These are phyloP conservation scores for Hippocampus comes DNA, from an alignment of 2,113 vertebrate genomes.

Conservation along the genomic window DNA sequence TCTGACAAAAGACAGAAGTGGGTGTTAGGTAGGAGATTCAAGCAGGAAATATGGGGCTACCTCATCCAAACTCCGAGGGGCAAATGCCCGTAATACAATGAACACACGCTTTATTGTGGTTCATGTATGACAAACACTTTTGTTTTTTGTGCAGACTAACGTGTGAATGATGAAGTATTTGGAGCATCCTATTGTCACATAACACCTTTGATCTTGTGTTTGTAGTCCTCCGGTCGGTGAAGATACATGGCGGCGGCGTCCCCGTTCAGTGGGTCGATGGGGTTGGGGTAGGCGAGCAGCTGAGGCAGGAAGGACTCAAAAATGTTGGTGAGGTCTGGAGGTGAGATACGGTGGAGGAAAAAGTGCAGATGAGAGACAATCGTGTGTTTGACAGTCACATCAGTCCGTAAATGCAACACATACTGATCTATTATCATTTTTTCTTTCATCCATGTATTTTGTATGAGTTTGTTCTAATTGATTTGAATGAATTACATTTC, in stretches of 20 bases:
- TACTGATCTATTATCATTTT: no score
- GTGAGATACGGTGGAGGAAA: conserved; percentile 5
- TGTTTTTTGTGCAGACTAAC: not conserved
- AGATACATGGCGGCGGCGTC: conserved; percentile 99
- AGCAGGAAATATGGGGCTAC: not conserved
- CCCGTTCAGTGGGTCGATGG: conserved; percentile 95
- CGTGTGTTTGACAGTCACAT: no score
- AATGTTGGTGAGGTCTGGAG: conserved; percentile 96
- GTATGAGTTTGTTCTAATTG: not conserved
- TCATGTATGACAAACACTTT: no score
- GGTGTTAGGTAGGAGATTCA: not conserved
- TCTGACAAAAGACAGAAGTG: conserved; percentile 68
- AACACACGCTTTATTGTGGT: no score
- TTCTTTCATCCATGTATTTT: not conserved
- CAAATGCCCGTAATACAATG: no score
- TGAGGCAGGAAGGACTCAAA: conserved; percentile 99
- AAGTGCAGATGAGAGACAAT: not conserved
- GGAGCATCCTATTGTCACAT: not conserved
- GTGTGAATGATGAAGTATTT: not conserved
- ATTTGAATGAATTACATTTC: no score
- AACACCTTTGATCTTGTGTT: conserved; percentile 99
- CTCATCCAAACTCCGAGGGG: no score
- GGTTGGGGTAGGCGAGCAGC: conserved; percentile 96
- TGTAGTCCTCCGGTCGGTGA: conserved; percentile 97
- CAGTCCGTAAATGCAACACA: no score